Conservation (phyloP, 2,888 invertebrate species). For the Zeuzera pyrina region DNA sequence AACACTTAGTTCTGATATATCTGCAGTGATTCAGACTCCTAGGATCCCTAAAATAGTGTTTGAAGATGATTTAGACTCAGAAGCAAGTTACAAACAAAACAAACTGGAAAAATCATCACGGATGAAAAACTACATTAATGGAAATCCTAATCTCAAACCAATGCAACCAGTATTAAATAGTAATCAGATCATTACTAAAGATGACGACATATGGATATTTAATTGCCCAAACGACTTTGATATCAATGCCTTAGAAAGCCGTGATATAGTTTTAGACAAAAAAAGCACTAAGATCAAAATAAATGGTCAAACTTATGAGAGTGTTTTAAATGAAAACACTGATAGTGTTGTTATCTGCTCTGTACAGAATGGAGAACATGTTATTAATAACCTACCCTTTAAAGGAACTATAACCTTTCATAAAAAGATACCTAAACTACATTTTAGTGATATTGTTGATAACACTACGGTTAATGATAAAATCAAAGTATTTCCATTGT, state of each 20-base stretch:
- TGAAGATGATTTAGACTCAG: conserved; percentile 35
- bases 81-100: conserved; percentile 6
- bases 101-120: conserved; percentile 15
- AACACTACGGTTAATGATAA: conserved; percentile 29
- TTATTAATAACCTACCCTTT: conserved; percentile 27
- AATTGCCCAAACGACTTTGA: conserved; percentile 40
- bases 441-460: conserved; percentile 32
- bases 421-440: conserved; percentile 46
- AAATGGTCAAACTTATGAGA: conserved; percentile 38
- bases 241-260: conserved; percentile 25
- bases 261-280: conserved; percentile 27
- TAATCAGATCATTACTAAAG: conserved; percentile 21
- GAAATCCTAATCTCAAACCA: conserved; percentile 25
- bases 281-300: conserved; percentile 50
- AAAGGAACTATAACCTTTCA: conserved; percentile 32
- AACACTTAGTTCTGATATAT: too few relatives aligned
- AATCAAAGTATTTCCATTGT: conserved; percentile 42
- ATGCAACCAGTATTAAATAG: conserved; percentile 12
- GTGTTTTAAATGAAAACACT: conserved; percentile 22
- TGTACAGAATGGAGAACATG: conserved; percentile 17
- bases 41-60: conserved; percentile 36
- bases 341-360: conserved; percentile 24
- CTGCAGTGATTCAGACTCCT: too few relatives aligned
- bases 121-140: conserved; percentile 28
- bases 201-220: conserved; percentile 50